These are phyloP conservation scores for Trichopria drosophilae DNA, from an alignment of 2,888 invertebrate species.

Conservation along the genomic window DNA sequence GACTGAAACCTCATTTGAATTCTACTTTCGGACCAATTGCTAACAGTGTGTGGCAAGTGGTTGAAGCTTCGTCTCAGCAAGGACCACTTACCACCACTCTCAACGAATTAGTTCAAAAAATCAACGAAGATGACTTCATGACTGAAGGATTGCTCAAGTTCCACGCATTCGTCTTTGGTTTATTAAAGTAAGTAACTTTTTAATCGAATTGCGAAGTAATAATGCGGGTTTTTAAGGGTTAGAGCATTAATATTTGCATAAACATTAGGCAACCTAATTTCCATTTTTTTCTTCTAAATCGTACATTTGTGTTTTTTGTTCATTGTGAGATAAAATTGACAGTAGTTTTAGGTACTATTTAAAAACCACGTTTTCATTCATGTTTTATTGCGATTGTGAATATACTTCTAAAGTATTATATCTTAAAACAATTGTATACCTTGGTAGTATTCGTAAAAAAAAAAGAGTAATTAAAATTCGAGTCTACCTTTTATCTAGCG, in stretches of 20 bases:
- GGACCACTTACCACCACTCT: constrained; percentile 83
- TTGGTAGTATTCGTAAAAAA: too few relatives aligned
- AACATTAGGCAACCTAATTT: too few relatives aligned
- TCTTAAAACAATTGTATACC: not conserved
- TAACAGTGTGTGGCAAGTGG: constrained; percentile 88
- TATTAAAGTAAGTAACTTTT: constrained; percentile 72
- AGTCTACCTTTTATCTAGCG: too few relatives aligned
- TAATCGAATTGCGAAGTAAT: not conserved
- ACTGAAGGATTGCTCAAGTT: constrained; percentile 85
- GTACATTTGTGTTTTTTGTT: too few relatives aligned
- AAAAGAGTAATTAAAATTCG: too few relatives aligned
- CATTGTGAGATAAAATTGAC: too few relatives aligned
- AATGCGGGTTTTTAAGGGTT: not conserved
- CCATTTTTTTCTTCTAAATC: too few relatives aligned
- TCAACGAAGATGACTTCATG: constrained; percentile 80
- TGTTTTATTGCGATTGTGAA: not conserved
- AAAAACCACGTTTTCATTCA: constrained; percentile 2
- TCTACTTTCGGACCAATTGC: constrained; percentile 84
- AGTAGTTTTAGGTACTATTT: too few relatives aligned
- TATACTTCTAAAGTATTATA: not conserved
- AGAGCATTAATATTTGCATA: not conserved
- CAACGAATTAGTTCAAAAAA: constrained; percentile 79
- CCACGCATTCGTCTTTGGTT: constrained; percentile 84
- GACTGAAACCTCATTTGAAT: constrained; percentile 77
- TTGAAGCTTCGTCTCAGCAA: constrained; percentile 84